Conservation (phyloP, 1,140 invertebrate species). For the Pseudoatta argentina region DNA sequence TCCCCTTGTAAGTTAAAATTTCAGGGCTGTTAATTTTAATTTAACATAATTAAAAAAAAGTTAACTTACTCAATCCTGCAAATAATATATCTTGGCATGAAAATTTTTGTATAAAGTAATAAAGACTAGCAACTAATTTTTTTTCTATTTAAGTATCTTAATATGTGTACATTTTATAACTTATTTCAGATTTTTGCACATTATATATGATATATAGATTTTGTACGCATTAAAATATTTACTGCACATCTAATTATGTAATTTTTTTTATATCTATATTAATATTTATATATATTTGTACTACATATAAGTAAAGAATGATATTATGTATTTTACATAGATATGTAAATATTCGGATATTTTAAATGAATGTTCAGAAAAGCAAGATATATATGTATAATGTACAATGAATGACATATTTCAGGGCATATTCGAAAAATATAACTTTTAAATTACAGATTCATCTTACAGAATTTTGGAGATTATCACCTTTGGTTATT, state of each 20-base stretch:
- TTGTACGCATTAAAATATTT: constrained; percentile 6
- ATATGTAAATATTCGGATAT: constrained; percentile 14
- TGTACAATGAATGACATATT: constrained; percentile 12
- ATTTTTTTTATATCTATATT: constrained; percentile 7
- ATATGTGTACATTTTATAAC: neutral
- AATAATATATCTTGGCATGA: neutral
- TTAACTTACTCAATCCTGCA: too few relatives aligned
- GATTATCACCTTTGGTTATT: constrained; percentile 65
- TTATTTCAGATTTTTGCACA: neutral
- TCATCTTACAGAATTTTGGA: constrained; percentile 18
- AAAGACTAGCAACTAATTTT: neutral
- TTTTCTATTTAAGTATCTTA: too few relatives aligned
- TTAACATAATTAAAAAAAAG: too few relatives aligned
- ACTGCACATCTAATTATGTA: neutral
- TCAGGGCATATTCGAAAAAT: neutral
- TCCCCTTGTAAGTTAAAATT: too few relatives aligned
- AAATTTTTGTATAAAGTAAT: constrained; percentile 23
- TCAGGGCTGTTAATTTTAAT: too few relatives aligned
- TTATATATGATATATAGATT: neutral
- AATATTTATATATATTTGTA: constrained; percentile 17
- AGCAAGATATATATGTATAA: constrained; percentile 10
- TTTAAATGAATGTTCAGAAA: neutral
- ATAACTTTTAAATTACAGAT: neutral
- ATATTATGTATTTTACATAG: constrained; percentile 41
- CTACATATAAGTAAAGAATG: constrained; percentile 26